Base-by-base conservation (phyloP, 1,140 invertebrate genomes). In the Bombus difficillimus region DNA sequence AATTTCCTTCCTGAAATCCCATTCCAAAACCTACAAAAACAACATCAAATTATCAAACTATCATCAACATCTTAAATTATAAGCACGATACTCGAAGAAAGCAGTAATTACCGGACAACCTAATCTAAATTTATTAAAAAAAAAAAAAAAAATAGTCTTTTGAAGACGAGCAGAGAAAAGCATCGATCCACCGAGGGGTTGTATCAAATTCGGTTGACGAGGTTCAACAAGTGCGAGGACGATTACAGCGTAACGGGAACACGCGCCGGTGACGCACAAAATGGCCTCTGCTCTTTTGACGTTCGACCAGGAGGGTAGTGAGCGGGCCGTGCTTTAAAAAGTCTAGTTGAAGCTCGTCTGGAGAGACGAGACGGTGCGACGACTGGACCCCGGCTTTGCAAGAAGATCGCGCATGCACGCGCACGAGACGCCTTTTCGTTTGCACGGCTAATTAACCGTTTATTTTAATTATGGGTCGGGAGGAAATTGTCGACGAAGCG, bases 151-250 rank as follows among this genome's bases (percentile, higher is more conserved):
- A 22, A 53, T 10, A 8, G 4, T 74, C 15, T 22, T 53, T 68
- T 8, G n/a, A 53, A 13, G 8, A 2, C 25, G 1, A 25, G 34
- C 41, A 10, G 8, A 15, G 32, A 57, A 57, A 34, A 41, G 32
- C 34, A 4, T 57, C 41, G 43, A 74, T 22, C n/a, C 32, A 18
- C 5, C 3, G 22, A 2, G 6, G 9, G 22, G 22, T 73, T 71
- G 64, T 57, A 72, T 62, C 78, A 66, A n/a, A 85, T 89, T 84
- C 69, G 75, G 59, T 82, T 80, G 39, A 64, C 81, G 88, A 88
- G 82, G 90, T 89, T 93, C 92, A 93, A 93, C 92, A 93, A 93
- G 92, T 93, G 91, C 43, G n/a, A 34, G 53, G n/a, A 4, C 77
- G 32, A 32, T 22, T 69, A 73, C 57, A 12, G 32, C 32, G 66